Percentiles rank a stretch among this genome's conserved stretches.
phyloP scores from a whole-genome alignment of 2,888 invertebrate genomes.

The Mimumesa dahlbomi region DNA sequence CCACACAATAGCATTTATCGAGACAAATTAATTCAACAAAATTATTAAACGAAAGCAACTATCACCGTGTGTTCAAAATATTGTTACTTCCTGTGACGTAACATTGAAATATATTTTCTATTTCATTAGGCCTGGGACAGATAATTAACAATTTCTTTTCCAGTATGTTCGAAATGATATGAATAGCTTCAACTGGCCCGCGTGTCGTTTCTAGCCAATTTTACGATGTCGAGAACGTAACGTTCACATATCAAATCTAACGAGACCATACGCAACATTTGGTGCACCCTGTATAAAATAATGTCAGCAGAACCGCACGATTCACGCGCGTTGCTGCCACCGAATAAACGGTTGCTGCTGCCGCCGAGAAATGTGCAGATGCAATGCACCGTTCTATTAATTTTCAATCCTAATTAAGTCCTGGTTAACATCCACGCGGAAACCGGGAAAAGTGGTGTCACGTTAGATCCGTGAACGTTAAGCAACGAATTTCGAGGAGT shows the following conservation, averaged over 20 bases:
- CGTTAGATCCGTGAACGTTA: no score
- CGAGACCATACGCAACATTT: slow-evolving; percentile 42
- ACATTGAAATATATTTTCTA: no score
- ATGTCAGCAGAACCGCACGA: slow-evolving; percentile 37
- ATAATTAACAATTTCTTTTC: background rate
- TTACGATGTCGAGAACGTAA: slow-evolving; percentile 18
- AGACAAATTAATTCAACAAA: no score
- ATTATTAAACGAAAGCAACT: no score
- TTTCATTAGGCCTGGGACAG: no score
- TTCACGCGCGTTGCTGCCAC: slow-evolving; percentile 10
- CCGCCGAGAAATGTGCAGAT: background rate
- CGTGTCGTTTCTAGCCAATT: background rate
- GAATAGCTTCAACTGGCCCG: background rate
- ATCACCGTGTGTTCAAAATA: no score
- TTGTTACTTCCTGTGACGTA: no score
- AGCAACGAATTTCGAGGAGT: no score
- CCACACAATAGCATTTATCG: no score
- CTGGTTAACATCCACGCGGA: no score
- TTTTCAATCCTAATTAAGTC: no score
- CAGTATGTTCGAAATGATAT: background rate
- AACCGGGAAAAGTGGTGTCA: no score
- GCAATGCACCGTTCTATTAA: background rate
- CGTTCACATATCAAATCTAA: slow-evolving; percentile 38
- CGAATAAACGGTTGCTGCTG: slow-evolving; percentile 12
- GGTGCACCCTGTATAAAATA: slow-evolving; percentile 45